phyloP scores from a whole-genome alignment of 2,113 vertebrate genomes.

The Sinocyclocheilus grahami region DNA sequence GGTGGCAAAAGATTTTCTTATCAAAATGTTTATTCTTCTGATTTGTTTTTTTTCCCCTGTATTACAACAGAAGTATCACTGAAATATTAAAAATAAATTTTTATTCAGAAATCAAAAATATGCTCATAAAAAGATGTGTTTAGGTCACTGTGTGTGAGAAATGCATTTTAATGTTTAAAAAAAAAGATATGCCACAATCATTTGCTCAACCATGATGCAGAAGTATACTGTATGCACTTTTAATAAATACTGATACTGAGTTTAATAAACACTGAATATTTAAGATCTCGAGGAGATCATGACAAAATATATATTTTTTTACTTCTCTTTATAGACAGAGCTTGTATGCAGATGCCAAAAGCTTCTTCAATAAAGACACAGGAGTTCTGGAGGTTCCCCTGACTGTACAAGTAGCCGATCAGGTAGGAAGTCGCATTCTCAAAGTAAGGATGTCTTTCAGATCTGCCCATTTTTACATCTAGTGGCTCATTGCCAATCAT shows the following conservation, averaged over 20 bases:
- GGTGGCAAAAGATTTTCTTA: too few species aligned
- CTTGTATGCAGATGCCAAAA: conserved; percentile 79
- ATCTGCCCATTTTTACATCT: not conserved
- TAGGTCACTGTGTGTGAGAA: not conserved
- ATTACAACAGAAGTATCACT: not conserved
- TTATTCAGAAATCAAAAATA: not conserved
- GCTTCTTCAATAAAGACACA: conserved; percentile 82
- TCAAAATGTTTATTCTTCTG: too few species aligned
- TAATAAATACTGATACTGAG: not conserved
- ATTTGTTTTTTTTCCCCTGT: not conserved
- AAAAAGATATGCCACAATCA: not conserved
- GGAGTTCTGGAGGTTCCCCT: conserved; percentile 85
- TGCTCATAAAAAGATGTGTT: not conserved
- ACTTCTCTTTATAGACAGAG: conserved; percentile 72
- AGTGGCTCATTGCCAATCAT: not conserved
- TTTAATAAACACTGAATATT: not conserved
- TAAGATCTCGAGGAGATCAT: not conserved
- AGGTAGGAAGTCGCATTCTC: conserved; percentile 73
- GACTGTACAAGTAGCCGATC: conserved; percentile 78
- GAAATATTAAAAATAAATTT: not conserved
- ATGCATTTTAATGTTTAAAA: not conserved
- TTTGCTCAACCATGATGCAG: not conserved
- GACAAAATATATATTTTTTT: not conserved
- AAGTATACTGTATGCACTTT: not conserved
- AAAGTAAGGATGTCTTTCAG: not conserved